Conservation (phyloP, 2,797 vertebrate species). For the Hirundo rustica region DNA sequence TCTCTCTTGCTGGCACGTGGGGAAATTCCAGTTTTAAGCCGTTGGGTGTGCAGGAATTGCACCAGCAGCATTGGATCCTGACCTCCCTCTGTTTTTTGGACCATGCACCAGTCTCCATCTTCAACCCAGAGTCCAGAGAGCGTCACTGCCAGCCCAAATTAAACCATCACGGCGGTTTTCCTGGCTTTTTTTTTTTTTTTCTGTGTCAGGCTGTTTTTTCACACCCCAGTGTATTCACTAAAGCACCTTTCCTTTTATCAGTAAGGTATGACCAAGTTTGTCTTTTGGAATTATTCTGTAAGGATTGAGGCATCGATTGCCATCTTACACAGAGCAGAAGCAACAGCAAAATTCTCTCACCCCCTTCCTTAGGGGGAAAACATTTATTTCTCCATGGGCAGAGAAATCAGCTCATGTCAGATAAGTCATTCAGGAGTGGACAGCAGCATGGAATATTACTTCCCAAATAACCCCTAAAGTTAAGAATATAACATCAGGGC, state of each 20-base stretch:
- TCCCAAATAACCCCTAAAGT: constrained; percentile 20
- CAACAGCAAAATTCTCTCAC: background rate
- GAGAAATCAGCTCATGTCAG: background rate
- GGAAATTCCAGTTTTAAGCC: background rate
- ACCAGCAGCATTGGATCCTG: background rate
- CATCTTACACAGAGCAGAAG: background rate
- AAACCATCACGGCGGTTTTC: background rate
- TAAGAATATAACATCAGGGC: background rate
- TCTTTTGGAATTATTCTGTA: constrained; percentile 27
- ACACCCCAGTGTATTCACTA: background rate
- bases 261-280: constrained; percentile 37
- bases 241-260: background rate
- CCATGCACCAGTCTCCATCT: background rate
- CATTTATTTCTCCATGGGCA: background rate
- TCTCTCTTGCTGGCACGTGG: background rate
- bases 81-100: background rate
- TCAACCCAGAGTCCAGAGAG: background rate
- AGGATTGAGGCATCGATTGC: background rate
- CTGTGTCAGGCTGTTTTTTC: background rate
- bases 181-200: background rate
- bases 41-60: background rate
- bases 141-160: background rate
- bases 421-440: constrained; percentile 32
- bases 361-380: background rate
- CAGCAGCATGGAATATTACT: constrained; percentile 19